Conservation (phyloP, 2,113 vertebrate genomes). For the Pygathrix nemaeus region DNA sequence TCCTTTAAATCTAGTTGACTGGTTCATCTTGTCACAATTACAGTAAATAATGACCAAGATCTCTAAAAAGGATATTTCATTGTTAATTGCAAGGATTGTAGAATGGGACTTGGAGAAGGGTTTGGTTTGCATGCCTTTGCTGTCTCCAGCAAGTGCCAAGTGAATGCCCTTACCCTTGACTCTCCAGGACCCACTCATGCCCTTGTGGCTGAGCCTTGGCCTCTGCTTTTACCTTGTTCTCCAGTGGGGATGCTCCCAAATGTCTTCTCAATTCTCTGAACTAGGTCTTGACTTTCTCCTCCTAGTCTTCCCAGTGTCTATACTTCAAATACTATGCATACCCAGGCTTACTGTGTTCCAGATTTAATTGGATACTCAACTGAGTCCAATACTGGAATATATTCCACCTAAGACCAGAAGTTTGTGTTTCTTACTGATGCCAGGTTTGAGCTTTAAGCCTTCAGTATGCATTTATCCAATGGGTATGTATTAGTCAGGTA, state of each 20-base stretch:
- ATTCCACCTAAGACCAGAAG: neutral
- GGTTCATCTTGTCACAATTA: neutral
- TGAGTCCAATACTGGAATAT: neutral
- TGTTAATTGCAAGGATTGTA: neutral
- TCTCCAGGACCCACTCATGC: neutral
- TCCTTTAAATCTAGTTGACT: conserved; percentile 24
- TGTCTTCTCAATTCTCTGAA: neutral
- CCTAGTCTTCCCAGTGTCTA: neutral
- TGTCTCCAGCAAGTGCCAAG: accelerated
- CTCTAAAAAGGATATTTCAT: neutral
- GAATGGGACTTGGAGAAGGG: neutral
- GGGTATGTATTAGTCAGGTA: neutral
- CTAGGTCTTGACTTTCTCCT: neutral
- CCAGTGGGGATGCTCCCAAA: accelerated
- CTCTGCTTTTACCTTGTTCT: neutral
- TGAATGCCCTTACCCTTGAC: accelerated
- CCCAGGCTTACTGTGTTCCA: no score
- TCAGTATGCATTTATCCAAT: accelerated
- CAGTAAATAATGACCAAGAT: neutral
- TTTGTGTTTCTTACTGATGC: accelerated
- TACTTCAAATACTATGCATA: neutral
- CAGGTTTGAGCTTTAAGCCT: neutral
- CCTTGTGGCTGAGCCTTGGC: accelerated
- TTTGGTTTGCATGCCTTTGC: neutral
- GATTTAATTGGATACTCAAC: neutral